Base-by-base conservation (phyloP, 2,888 invertebrate genomes). In the Isoperla grammatica region DNA sequence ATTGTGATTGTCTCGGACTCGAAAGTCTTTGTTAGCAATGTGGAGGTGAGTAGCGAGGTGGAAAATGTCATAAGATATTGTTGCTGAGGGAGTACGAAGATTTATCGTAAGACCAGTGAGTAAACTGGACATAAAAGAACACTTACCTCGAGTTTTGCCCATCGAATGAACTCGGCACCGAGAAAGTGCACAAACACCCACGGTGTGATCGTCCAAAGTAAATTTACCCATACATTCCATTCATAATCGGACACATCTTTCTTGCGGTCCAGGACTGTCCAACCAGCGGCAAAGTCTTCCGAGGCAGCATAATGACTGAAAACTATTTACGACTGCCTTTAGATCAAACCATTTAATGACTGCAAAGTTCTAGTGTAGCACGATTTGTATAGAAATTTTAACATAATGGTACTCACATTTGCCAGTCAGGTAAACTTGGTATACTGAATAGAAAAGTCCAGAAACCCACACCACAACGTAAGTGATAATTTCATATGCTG, bases 241-340 rank as follows among this genome's bases (percentile, higher is more conserved):
- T 89, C 89, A 69, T 79, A 76, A 74, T 89, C 88, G 17, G 86
- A 80, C 20, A 76, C 73, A 75, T 89, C 89, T 74, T 80, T 81
- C 63, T 78, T 78, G 67, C 80, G 76, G 23, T 75, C 72, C 50
- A 83, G 65, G 67, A 81, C 73, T 9, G 68, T 67, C 84, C 84
- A 84, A 35, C 85, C 84, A 56, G 76, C 72, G 64, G 71, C 72
- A 67, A 84, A 81, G 70, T 83, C 85, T 57, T 71, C 69, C 66
- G 76, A 78, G 43, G 70, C 61, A 69, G 75, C 76, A 42, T 70
- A 65, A 65, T 74, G 65, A 57, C 66, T 61, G 66, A 78, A 78
- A 71, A 72, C 78, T 79, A 29, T 29, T 29, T 29, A 6, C 4
- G 29, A 29, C 29, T 29, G 29, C 29, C 4, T 29, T 29, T n/a